Evolutionary conservation across 2,888 invertebrate genomes (phyloP), one percentile per base, ranked within the genome.

Genomic region (Drosophila limbata): DNA sequence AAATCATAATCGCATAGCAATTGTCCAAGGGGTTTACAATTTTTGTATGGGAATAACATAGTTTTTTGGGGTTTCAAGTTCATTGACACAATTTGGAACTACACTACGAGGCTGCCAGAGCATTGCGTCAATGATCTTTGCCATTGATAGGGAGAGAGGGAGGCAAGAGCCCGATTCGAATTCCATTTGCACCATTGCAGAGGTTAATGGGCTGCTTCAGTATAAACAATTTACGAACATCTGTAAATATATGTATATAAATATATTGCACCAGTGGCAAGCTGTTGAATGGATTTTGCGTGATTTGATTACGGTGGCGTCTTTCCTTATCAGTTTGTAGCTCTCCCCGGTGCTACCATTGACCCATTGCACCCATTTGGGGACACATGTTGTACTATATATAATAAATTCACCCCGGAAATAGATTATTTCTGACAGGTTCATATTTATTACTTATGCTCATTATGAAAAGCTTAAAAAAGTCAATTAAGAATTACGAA

Each of bases 91-190:
- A 50, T 39, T 48, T 39, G 17, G n/a, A 55, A 28, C 45, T 37
- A 57, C 25, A 5, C 10, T 19, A 15, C 44, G 15, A 40, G 39
- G 52, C 28, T 21, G 39, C 13, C 11, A 17, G 51, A 51, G 47
- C 48, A 45, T 56, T 68, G 61, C 79, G 79, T 88, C 85, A 84
- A 81, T 84, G 85, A 79, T 72, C 75, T 69, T 67, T 64, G 53
- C 35, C 21, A 51, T 53, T 50, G 57, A 64, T 51, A 62, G 52
- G 1, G 4, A n/a, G 10, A n/a, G 25, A 11, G n/a, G 17, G 40
- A 11, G 11, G 11, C 35, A 13, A 17, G 15, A 1, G 8, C 13
- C 19, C 62, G 48, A 64, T 70, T 68, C 55, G 8, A 59, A 28
- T 63, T 44, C 40, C 25, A 63, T 39, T 40, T 47, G 28, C 42